Conservation (phyloP, 2,113 vertebrate genomes). For the Columba livia region DNA sequence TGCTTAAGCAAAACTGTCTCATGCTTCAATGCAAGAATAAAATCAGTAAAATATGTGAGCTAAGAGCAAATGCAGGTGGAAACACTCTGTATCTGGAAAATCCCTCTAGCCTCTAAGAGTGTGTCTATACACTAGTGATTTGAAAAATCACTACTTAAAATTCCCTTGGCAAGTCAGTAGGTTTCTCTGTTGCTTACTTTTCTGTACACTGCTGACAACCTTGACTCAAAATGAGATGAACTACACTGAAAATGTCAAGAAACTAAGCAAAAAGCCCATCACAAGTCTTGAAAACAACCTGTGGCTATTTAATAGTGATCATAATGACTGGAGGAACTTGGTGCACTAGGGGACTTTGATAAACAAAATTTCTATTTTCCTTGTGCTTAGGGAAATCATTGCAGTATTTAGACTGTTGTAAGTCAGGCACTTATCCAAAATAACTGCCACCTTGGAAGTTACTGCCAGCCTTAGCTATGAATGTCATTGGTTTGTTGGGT, state of each 20-base stretch:
- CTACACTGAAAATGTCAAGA: not conserved
- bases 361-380: not conserved
- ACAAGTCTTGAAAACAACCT: not conserved
- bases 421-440: constrained; percentile 39
- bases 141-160: not conserved
- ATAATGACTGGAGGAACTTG: not conserved
- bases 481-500: constrained; percentile 38
- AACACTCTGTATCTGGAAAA: not conserved
- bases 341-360: not conserved
- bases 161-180: not conserved
- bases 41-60: not conserved
- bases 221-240: not conserved
- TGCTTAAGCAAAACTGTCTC: not conserved
- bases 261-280: not conserved
- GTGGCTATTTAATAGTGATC: not conserved
- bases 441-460: constrained; percentile 37
- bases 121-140: not conserved
- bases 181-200: not conserved
- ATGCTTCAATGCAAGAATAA: not conserved
- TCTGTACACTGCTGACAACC: not conserved
- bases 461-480: constrained; percentile 13
- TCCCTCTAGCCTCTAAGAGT: not conserved
- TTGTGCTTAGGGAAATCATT: constrained; percentile 12
- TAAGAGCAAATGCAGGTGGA: not conserved
- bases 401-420: not conserved